Evolutionary conservation across 2,797 vertebrate genomes (phyloP), one percentile per base, ranked within the genome.

Genomic region (Neostethus bicornis): DNA sequence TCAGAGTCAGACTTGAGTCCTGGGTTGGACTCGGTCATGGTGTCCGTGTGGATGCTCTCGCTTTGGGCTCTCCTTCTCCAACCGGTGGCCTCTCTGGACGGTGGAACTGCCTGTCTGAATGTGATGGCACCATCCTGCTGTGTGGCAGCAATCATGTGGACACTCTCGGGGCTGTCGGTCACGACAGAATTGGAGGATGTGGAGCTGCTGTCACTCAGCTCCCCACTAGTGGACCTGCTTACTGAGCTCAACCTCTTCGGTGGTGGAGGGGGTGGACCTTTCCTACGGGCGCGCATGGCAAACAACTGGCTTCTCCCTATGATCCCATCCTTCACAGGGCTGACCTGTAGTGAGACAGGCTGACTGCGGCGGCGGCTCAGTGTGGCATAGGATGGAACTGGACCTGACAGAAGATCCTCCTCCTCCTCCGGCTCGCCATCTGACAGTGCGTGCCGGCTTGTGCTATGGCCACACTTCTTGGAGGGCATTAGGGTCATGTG

Each of bases 161-260:
- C 91, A 0, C 16, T 89, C 20, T 84, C 81, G 0, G 79, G 54
- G 0, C 89, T 91, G 19, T 83, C 28, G 0, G 57, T 77, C n/a
- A 77, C 66, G n/a, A 66, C 38, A 0, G 68, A 47, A 0, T 69
- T 51, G 0, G 14, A 29, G 4, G 82, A 63, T 0, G 75, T 73
- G 0, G 70, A 34, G 78, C 81, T 75, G 63, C 78, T 79, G 73
- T 86, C 84, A 1, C 82, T 80, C 17, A 80, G 63, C 65, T 91
- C 90, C 0, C 70, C 77, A 2, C 87, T 84, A 42, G 69, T 73
- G 42, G 66, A 81, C 70, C 86, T 85, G 77, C 85, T 94, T 48
- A 97, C 96, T 0, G 96, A 98, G 81, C 96, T 98, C 68, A 97
- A 92, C 24, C 96, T 94, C 71, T 98, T 98, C 1, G 96, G 96